Evolutionary conservation across 1,140 invertebrate species (phyloP), one percentile per base, ranked within the genome.

Genomic region (Stenopsyche tienmushanensis): DNA sequence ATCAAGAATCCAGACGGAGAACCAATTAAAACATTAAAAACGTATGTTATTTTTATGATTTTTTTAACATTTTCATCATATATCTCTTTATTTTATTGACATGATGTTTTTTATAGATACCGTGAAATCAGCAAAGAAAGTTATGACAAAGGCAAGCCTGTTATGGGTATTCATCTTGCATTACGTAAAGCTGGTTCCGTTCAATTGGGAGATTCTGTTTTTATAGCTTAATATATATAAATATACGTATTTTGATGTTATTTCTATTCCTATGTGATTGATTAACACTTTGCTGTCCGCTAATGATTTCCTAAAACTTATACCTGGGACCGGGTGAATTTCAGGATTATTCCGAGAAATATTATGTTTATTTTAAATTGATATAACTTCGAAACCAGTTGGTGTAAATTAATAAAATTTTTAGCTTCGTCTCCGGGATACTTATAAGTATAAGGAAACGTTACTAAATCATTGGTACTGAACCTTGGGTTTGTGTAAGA

Each of bases 11-110:
- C 72, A 0, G 75, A 79, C 24, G 63, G 72, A 2, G 81, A 85
- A 60, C 83, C 83, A 1, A 64, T 85, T 0, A 82, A 79, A 26
- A 81, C 81, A 3, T 71, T 84, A 47, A 66, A 54, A 55, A 70
- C 44, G 68, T 70, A 54, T 49, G 68, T 55, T 15, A 39, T 23
- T n/a, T 21, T 55, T 34, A 17, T 42, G 42, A 53, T 39, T 39
- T 17, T 44, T 2, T 8, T 25, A 34, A 63, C 24, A 52, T n/a
- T 47, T 18, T 39, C 10, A 52, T 7, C 5, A 34, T 64, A 13
- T 34, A 5, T 3, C 15, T 20, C 13, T 50, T 24, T 65, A 58
- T 41, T 34, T 7, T 15, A 59, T 45, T 8, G 17, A 45, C 5
- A 45, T 47, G n/a, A 47, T 47, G 10, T 47, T 18, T n/a, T 47